Conservation (phyloP, 2,113 vertebrate species). For the Macquaria ambigua region DNA sequence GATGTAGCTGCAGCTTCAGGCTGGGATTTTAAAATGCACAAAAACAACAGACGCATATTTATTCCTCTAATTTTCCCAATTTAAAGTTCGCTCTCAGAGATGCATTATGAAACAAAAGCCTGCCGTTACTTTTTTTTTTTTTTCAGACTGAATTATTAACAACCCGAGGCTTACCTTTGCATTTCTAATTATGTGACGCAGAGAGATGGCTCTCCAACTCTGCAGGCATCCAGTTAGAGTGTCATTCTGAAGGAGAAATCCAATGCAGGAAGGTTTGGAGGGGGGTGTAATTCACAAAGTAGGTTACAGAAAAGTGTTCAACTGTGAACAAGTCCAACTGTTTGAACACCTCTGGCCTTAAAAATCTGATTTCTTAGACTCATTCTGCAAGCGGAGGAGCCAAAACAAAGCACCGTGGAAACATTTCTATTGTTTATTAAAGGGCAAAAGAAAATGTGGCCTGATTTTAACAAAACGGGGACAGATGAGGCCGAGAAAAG, state of each 20-base stretch:
- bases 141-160: slow-evolving; percentile 66
- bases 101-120: slow-evolving; percentile 70
- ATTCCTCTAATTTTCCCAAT: slow-evolving; percentile 70
- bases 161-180: slow-evolving; percentile 77
- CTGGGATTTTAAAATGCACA: slow-evolving; percentile 61
- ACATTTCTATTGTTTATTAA: slow-evolving; percentile 20
- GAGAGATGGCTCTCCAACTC: slow-evolving; percentile 51
- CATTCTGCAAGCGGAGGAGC: slow-evolving; percentile 3
- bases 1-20: slow-evolving; percentile 58
- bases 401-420: background rate
- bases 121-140: slow-evolving; percentile 18
- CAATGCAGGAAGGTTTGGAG: slow-evolving; percentile 16
- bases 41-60: slow-evolving; percentile 70
- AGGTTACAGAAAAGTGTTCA: slow-evolving; percentile 54
- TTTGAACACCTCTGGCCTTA: slow-evolving; percentile 49
- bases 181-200: slow-evolving; percentile 73
- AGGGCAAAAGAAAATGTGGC: slow-evolving; percentile 3
- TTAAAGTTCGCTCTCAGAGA: slow-evolving; percentile 74
- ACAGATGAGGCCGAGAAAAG: background rate
- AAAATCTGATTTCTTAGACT: slow-evolving; percentile 29
- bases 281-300: slow-evolving; percentile 55
- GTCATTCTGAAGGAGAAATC: slow-evolving; percentile 66
- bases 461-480: background rate
- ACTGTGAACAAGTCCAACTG: slow-evolving; percentile 36
- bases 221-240: slow-evolving; percentile 55